phyloP scores from a whole-genome alignment of 2,888 invertebrate genomes.

The Rhopalosiphum nymphaeae region DNA sequence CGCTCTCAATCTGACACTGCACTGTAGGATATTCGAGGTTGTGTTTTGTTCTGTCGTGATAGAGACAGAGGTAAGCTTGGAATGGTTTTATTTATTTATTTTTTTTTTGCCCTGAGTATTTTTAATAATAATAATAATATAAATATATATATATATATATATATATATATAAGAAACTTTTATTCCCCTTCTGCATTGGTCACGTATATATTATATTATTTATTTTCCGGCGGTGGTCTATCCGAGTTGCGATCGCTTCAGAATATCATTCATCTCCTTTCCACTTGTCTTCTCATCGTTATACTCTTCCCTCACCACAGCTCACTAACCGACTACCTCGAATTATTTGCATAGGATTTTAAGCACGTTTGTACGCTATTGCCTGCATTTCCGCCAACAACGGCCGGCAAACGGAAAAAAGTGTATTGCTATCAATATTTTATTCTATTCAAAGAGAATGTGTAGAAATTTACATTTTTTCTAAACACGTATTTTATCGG shows the following conservation, averaged over 20 bases:
- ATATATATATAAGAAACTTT: conserved; percentile 24
- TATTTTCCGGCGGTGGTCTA: conserved; percentile 38
- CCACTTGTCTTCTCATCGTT: background rate
- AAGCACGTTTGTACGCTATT: conserved; percentile 45
- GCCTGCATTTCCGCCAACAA: background rate
- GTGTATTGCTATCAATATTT: conserved; percentile 3
- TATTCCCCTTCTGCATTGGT: background rate
- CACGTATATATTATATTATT: conserved; percentile 52
- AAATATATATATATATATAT: background rate
- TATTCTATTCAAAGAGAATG: background rate
- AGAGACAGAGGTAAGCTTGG: background rate
- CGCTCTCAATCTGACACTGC: background rate
- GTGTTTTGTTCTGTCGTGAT: background rate
- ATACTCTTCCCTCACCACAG: background rate
- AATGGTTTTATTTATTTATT: conserved; percentile 11
- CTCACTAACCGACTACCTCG: background rate
- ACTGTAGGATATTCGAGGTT: background rate
- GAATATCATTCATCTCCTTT: conserved; percentile 19
- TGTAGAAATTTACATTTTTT: background rate
- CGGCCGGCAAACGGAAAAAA: background rate
- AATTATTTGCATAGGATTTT: conserved; percentile 56
- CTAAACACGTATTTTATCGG: background rate
- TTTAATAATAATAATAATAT: conserved; percentile 33
- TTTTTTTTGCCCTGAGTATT: conserved; percentile 15
- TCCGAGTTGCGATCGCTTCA: conserved; percentile 23